Evolutionary conservation across 1,140 invertebrate species (phyloP).

Genomic region (Drosophila paulistorum): DNA sequence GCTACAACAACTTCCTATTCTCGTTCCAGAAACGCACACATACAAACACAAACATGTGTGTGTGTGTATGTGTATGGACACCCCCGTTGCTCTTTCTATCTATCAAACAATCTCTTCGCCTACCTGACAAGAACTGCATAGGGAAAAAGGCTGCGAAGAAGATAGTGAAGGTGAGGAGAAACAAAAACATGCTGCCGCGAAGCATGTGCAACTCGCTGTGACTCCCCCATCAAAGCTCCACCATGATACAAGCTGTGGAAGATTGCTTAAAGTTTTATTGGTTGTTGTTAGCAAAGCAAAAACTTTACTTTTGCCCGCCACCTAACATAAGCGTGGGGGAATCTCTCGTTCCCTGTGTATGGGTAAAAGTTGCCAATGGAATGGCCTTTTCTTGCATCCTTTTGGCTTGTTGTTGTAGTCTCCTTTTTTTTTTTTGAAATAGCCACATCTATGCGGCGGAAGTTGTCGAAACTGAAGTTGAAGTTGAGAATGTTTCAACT

Average conservation of each 20-base stretch:
- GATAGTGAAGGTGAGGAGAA: no score
- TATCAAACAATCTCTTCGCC: background rate
- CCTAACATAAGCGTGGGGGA: conserved; percentile 19
- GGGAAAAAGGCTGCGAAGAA: background rate
- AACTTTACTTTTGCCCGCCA: conserved; percentile 76
- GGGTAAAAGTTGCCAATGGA: conserved; percentile 1
- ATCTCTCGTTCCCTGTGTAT: background rate
- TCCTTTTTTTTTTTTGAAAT: conserved; percentile 34
- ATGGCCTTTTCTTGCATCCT: conserved; percentile 16
- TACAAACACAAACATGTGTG: background rate
- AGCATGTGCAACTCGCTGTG: background rate
- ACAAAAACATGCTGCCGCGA: conserved; percentile 5
- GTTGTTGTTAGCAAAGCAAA: conserved; percentile 81
- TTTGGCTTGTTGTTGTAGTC: conserved; percentile 4
- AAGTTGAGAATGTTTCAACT: conserved; percentile 23
- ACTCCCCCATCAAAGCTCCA: no score
- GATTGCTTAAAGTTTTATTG: conserved; percentile 81
- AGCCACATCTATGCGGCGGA: conserved; percentile 43
- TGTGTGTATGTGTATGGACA: no score
- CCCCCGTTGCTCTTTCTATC: background rate
- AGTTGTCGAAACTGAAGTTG: conserved; percentile 48
- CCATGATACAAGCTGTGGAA: conserved; percentile 55
- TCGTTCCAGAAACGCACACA: background rate
- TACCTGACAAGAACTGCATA: background rate
- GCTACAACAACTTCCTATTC: conserved; percentile 21